These are phyloP conservation scores for Eulithis prunata DNA, from an alignment of 2,888 invertebrate species.

Conservation along the genomic window DNA sequence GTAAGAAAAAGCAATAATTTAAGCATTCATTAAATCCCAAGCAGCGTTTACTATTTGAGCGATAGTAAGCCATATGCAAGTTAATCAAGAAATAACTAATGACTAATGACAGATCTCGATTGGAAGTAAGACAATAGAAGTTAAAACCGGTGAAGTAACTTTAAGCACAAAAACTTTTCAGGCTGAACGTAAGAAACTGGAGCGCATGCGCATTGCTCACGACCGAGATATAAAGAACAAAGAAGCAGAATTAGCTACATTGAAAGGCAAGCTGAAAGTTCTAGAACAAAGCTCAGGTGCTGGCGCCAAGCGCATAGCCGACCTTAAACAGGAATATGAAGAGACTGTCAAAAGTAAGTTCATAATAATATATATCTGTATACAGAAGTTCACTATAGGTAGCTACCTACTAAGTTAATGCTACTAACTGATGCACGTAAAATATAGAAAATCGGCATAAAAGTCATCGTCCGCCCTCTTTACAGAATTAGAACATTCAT, in stretches of 20 bases:
- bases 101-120: too few relatives aligned
- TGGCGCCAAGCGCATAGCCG: slow-evolving; percentile 86
- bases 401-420: too few relatives aligned
- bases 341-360: slow-evolving; percentile 88
- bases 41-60: too few relatives aligned
- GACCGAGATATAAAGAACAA: slow-evolving; percentile 91
- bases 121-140: too few relatives aligned
- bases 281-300: slow-evolving; percentile 86
- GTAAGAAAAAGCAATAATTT: too few relatives aligned
- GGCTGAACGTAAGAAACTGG: slow-evolving; percentile 87
- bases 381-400: too few relatives aligned
- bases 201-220: slow-evolving; percentile 86
- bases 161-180: slow-evolving; percentile 44
- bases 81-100: too few relatives aligned
- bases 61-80: too few relatives aligned
- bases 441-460: not conserved
- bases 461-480: slow-evolving; percentile 36
- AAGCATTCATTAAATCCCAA: too few relatives aligned
- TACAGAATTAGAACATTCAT: slow-evolving; percentile 87
- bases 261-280: slow-evolving; percentile 89
- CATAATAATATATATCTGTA: too few relatives aligned
- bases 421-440: not conserved
- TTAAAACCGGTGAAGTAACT: too few relatives aligned
- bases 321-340: slow-evolving; percentile 87
- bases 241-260: slow-evolving; percentile 89